Percentiles rank a stretch among this genome's conserved stretches.
Evolutionary conservation across 2,888 invertebrate genomes (phyloP).

Genomic region (Chrysotoxum bicinctum): DNA sequence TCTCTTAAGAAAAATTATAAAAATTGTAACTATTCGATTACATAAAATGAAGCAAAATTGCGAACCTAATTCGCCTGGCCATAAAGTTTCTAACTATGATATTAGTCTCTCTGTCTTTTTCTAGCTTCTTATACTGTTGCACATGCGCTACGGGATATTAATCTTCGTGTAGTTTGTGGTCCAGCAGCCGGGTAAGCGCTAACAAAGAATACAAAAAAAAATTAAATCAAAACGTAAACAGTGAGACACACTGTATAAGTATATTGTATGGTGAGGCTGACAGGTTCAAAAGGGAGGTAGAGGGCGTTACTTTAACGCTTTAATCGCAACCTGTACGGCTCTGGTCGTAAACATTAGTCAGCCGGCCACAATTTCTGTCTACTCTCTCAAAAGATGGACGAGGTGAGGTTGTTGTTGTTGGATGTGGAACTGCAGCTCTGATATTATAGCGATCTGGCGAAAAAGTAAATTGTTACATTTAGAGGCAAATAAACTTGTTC

Average conservation of each 20-base stretch:
- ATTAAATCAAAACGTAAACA: conserved; percentile 73
- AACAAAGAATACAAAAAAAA: conserved; percentile 46
- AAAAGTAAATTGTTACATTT: conserved; percentile 71
- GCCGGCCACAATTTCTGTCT: conserved; percentile 45
- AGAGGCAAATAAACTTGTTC: conserved; percentile 70
- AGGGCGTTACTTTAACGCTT: conserved; percentile 68
- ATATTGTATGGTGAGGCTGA: conserved; percentile 47
- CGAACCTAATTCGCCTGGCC: conserved; percentile 58
- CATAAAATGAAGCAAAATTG: conserved; percentile 65
- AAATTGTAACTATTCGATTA: conserved; percentile 24
- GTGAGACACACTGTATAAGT: conserved; percentile 27
- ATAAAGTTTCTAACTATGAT: conserved; percentile 54
- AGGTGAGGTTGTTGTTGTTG: background rate
- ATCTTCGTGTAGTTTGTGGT: conserved; percentile 61
- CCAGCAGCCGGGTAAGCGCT: conserved; percentile 28
- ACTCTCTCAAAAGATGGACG: background rate
- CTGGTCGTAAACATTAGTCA: conserved; percentile 71
- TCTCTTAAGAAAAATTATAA: background rate
- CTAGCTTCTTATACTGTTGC: conserved; percentile 35
- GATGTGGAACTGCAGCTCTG: background rate
- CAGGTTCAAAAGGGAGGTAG: conserved; percentile 64
- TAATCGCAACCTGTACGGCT: conserved; percentile 72
- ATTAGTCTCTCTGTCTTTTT: conserved; percentile 57
- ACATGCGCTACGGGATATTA: conserved; percentile 68
- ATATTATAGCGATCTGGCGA: conserved; percentile 16